A percentile compares a stretch with the other conserved stretches of the same genome.
phyloP scores from a whole-genome alignment of 2,888 invertebrate species.

The Sturmia bella region DNA sequence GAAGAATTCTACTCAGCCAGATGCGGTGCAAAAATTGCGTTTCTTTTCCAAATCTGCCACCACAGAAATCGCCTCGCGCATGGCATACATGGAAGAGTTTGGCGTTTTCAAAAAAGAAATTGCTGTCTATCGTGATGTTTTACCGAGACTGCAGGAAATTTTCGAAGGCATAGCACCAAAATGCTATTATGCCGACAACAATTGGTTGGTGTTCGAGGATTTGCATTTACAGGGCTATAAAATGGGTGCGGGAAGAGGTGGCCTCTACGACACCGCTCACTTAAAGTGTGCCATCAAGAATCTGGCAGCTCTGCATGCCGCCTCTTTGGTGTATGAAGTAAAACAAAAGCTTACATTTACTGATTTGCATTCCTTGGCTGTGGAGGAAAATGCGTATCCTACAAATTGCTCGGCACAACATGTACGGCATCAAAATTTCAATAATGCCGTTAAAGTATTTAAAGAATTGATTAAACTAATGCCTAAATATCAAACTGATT shows the following conservation, averaged over 20 bases:
- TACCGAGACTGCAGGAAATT: constrained; percentile 79
- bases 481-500: constrained; percentile 76
- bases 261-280: constrained; percentile 79
- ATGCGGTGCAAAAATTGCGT: constrained; percentile 71
- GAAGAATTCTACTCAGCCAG: constrained; percentile 51
- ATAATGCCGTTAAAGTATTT: constrained; percentile 76
- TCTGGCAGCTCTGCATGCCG: constrained; percentile 82
- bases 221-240: constrained; percentile 77
- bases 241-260: constrained; percentile 76
- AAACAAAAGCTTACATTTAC: constrained; percentile 71
- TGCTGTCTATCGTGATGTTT: constrained; percentile 81
- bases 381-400: constrained; percentile 81
- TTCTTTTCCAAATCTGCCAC: constrained; percentile 86
- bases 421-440: constrained; percentile 75
- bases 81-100: constrained; percentile 82
- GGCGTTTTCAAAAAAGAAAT: constrained; percentile 83
- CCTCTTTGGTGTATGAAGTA: constrained; percentile 81
- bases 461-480: constrained; percentile 76
- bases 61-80: constrained; percentile 82
- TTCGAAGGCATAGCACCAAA: constrained; percentile 77
- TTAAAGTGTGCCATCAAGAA: constrained; percentile 80
- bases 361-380: constrained; percentile 75
- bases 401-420: constrained; percentile 72
- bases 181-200: constrained; percentile 80
- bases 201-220: constrained; percentile 82